A percentile compares a stretch with the other conserved stretches of the same genome.
phyloP scores from a whole-genome alignment of 2,888 invertebrate genomes.

The Arge pagana region DNA sequence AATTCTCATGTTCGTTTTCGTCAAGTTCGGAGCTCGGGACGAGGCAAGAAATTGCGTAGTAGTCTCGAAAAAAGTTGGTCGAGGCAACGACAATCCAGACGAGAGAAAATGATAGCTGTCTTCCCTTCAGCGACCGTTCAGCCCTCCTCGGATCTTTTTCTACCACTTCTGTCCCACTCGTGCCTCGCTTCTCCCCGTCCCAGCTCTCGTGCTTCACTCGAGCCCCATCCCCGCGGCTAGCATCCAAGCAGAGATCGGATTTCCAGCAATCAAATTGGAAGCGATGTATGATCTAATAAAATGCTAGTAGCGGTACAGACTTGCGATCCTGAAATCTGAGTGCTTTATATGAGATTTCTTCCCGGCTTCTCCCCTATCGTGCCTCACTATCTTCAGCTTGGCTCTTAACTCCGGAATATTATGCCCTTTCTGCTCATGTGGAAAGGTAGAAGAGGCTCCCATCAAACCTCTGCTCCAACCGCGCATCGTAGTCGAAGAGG shows the following conservation, averaged over 20 bases:
- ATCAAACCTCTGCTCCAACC: no score
- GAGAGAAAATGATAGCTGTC: conserved; percentile 17
- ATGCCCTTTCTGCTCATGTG: no score
- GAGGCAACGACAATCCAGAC: conserved; percentile 12
- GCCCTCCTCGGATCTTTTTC: background rate
- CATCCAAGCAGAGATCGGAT: conserved; percentile 36
- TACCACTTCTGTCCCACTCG: conserved; percentile 8
- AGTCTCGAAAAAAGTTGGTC: conserved; percentile 18
- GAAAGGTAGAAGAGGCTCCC: no score
- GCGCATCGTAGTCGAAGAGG: no score
- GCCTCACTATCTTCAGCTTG: no score
- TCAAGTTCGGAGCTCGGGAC: conserved; percentile 1
- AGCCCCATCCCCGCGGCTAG: conserved; percentile 10
- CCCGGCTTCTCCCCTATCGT: no score
- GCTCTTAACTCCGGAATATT: no score
- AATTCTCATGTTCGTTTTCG: conserved; percentile 19
- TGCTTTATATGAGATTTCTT: conserved; percentile 17
- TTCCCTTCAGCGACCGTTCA: conserved; percentile 16
- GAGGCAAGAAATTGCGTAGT: conserved; percentile 19
- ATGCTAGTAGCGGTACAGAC: conserved; percentile 34
- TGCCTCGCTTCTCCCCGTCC: no score
- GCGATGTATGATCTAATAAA: conserved; percentile 45
- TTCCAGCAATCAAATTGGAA: conserved; percentile 45
- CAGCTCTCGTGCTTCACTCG: no score
- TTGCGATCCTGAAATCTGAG: conserved; percentile 26